Conservation (phyloP, 1,140 invertebrate species). For the Sipha flava region DNA sequence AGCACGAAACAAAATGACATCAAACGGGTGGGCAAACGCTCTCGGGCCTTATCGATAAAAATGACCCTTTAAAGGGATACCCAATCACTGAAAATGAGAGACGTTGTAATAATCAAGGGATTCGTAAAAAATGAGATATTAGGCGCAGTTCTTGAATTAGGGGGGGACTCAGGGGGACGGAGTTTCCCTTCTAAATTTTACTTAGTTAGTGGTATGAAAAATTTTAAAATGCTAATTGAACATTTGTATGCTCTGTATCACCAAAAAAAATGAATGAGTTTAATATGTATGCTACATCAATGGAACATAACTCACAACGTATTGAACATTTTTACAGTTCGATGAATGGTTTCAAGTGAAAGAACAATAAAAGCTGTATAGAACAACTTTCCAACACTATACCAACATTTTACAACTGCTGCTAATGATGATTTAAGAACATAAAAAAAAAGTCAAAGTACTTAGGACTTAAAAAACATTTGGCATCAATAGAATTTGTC, state of each 20-base stretch:
- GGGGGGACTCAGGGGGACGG: too few species aligned
- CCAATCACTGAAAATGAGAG: too few species aligned
- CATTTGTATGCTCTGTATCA: not conserved
- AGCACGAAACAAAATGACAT: too few species aligned
- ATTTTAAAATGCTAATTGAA: not conserved
- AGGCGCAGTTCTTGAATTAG: too few species aligned
- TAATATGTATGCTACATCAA: not conserved
- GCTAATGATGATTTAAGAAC: not conserved
- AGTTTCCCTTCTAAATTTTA: too few species aligned
- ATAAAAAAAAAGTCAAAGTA: not conserved
- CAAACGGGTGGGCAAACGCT: too few species aligned
- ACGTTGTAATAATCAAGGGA: too few species aligned
- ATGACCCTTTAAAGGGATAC: too few species aligned
- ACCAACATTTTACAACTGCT: not conserved
- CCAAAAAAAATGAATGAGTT: not conserved
- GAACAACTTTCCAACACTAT: not conserved
- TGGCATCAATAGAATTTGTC: not conserved
- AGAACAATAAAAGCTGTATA: not conserved
- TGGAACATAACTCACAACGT: not conserved
- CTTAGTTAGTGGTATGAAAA: not conserved
- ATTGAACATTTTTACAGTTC: not conserved
- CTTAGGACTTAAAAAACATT: not conserved
- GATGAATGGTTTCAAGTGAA: not conserved
- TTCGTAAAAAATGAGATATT: too few species aligned
- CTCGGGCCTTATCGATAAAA: too few species aligned